Conservation (phyloP, 2,113 vertebrate species). For the Isurus oxyrinchus region DNA sequence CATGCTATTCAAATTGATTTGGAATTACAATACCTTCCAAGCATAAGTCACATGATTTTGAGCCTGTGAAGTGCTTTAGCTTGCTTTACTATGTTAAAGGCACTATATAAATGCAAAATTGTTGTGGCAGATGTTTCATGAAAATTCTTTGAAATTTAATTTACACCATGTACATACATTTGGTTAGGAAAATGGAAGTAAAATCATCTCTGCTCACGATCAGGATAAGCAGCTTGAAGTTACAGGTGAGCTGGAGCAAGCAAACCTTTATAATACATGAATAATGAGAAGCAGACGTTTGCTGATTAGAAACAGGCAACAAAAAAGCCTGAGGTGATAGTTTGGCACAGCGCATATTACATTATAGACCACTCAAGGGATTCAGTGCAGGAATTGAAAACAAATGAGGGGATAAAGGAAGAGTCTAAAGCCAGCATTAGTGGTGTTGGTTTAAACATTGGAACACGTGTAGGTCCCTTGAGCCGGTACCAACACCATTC, state of each 20-base stretch:
- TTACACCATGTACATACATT: not conserved
- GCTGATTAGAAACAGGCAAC: not conserved
- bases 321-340: not conserved
- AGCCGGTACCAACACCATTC: not conserved
- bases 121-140: not conserved
- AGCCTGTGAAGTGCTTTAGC: not conserved
- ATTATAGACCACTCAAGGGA: not conserved
- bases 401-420: not conserved
- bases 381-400: not conserved
- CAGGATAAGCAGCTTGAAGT: not conserved
- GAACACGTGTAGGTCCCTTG: not conserved
- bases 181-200: not conserved
- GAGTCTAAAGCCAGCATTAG: not conserved
- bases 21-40: not conserved
- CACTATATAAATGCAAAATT: not conserved
- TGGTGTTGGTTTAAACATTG: not conserved
- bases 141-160: conserved; percentile 9
- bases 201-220: not conserved
- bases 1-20: not conserved
- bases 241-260: not conserved
- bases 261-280: not conserved
- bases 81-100: not conserved
- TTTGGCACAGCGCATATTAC: not conserved
- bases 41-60: not conserved
- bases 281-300: conserved; percentile 1